Base-by-base conservation (phyloP, 2,888 invertebrate species). In the Drosophila nigricruria region DNA sequence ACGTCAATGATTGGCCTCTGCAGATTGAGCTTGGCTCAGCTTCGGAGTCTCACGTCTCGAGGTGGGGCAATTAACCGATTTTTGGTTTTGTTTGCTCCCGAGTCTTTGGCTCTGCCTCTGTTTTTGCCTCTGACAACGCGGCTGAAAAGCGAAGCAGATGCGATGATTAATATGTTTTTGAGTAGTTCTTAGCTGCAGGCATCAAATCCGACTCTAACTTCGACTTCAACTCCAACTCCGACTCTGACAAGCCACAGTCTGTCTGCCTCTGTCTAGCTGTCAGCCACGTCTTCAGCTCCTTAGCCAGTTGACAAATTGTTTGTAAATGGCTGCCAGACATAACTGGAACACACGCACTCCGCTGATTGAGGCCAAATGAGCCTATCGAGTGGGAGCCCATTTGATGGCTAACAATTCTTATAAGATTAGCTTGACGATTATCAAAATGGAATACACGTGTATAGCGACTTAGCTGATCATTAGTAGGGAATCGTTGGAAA, bases 111-210 rank as follows among this genome's bases (percentile, higher is more conserved):
- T 0, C 38, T 9, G 49, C 45, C 63, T 38, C 50, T 60, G 43
- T 1, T n/a, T 8, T n/a, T 8, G n/a, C 3, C n/a, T 40, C 70
- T 62, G 63, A 54, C 47, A 34, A 16, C 23, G 34, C 53, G 66
- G 53, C 36, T 47, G 40, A 14, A 23, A 43, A 43, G 43, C 23
- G 23, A 43, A 23, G 43, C 43, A 43, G 43, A 79, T 81, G 81
- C 73, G 75, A 83, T 90, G 91, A 89, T 89, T 89, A 90, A 89
- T 89, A 81, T 79, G 86, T 79, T 88, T 90, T 89, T 89, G 83
- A 89, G 89, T 90, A 81, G 88, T 76, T 81, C 73, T 66, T 79
- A 32, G 82, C 86, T 82, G 80, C 76, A 70, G 86, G 86, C 78
- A 30, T 18, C 73, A 71, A 81, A 75, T 49, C 49, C 40, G 16